phyloP scores from a whole-genome alignment of 2,113 vertebrate species.

The Gopherus evgoodei region DNA sequence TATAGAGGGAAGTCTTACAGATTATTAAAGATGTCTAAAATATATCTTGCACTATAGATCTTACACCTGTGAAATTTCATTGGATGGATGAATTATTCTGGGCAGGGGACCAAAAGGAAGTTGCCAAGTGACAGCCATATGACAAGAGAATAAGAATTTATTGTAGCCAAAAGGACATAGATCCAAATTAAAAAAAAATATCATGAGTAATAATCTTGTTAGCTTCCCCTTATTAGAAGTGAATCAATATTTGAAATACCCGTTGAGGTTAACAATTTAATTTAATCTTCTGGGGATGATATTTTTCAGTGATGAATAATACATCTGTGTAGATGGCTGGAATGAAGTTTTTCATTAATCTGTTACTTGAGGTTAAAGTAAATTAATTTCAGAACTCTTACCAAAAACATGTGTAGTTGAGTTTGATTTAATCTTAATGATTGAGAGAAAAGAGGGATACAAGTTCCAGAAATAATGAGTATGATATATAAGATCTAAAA shows the following conservation, averaged over 20 bases:
- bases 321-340: neutral
- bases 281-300: neutral
- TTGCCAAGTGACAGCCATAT: neutral
- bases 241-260: neutral
- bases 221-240: neutral
- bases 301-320: neutral
- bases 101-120: constrained; percentile 10
- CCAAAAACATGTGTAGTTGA: neutral
- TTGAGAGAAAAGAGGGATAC: neutral
- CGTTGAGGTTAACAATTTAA: neutral
- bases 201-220: neutral
- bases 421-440: neutral
- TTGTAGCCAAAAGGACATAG: neutral
- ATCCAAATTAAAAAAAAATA: neutral
- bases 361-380: neutral
- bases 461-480: neutral
- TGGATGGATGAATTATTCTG: neutral
- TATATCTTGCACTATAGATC: neutral
- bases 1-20: neutral
- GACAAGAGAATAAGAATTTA: neutral
- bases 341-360: neutral
- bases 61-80: constrained; percentile 13
- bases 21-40: neutral
- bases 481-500: neutral
- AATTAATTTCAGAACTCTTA: neutral